Conservation (phyloP, 2,797 vertebrate species). For the Vireo griseus region DNA sequence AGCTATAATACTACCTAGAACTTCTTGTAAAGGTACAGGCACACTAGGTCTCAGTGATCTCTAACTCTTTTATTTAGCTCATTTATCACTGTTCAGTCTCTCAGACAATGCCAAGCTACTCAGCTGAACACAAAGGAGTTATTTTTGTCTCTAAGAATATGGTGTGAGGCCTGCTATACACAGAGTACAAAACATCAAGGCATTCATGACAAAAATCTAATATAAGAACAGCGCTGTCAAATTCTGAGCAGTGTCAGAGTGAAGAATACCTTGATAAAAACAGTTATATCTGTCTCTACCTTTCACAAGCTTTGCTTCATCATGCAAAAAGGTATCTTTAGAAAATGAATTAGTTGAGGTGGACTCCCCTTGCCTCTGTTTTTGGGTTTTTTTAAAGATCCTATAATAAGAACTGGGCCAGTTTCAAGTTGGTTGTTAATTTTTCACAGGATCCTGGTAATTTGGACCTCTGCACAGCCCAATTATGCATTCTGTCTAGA, state of each 20-base stretch:
- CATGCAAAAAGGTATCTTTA: neutral
- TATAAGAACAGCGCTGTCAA: neutral
- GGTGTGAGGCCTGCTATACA: neutral
- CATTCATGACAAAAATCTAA: slow-evolving; percentile 3
- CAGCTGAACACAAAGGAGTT: neutral
- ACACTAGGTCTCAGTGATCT: neutral
- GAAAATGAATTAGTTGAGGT: neutral
- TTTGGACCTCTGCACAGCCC: neutral
- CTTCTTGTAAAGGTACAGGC: neutral
- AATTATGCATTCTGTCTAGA: neutral
- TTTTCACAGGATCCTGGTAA: neutral
- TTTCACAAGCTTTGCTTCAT: neutral
- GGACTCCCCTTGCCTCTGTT: neutral
- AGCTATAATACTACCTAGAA: neutral
- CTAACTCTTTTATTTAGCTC: neutral
- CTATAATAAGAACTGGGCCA: neutral
- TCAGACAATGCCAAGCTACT: neutral
- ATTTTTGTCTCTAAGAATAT: slow-evolving; percentile 3
- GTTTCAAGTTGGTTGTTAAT: neutral
- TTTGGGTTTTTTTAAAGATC: neutral
- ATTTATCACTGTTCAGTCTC: neutral
- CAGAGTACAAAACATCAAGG: neutral
- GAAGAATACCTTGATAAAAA: neutral
- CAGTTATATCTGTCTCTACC: neutral
- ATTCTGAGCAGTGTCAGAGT: neutral